phyloP scores from a whole-genome alignment of 1,140 invertebrate genomes.

The Drosophila prosaltans region DNA sequence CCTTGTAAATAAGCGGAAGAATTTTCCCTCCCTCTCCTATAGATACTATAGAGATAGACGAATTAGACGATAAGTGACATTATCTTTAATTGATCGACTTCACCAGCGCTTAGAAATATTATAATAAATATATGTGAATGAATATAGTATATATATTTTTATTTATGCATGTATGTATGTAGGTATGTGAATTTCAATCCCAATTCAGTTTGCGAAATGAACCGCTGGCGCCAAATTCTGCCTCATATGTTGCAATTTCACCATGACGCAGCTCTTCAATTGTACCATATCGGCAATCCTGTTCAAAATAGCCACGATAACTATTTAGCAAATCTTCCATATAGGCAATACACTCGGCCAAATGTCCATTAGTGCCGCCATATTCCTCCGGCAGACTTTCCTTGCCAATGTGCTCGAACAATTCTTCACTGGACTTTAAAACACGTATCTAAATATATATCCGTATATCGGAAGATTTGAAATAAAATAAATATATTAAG shows the following conservation, averaged over 20 bases:
- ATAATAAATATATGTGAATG: conserved; percentile 1
- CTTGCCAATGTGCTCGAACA: conserved; percentile 84
- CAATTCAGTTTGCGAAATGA: conserved; percentile 85
- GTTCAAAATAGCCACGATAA: conserved; percentile 84
- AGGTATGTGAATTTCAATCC: conserved; percentile 50
- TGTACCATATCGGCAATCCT: conserved; percentile 84
- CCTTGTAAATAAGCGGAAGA: conserved; percentile 55
- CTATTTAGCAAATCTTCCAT: conserved; percentile 85
- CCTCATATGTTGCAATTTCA: conserved; percentile 85
- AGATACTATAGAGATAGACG: conserved; percentile 34
- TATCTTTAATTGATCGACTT: conserved; percentile 74
- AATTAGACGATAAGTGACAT: conserved; percentile 48
- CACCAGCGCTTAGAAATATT: conserved; percentile 31
- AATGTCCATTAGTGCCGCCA: conserved; percentile 84
- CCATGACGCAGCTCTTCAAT: conserved; percentile 86
- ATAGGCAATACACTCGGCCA: conserved; percentile 84
- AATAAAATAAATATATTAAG: rapidly evolving
- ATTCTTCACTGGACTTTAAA: conserved; percentile 75
- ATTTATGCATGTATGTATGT: conserved; percentile 4
- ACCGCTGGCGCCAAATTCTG: conserved; percentile 86
- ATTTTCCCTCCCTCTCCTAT: neutral
- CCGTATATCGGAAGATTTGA: no score
- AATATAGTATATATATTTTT: neutral
- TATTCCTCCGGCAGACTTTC: conserved; percentile 85
- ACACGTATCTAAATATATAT: conserved; percentile 62